Evolutionary conservation across 2,888 invertebrate genomes (phyloP), one percentile per base, ranked within the genome.

Genomic region (Drosophila monieri): DNA sequence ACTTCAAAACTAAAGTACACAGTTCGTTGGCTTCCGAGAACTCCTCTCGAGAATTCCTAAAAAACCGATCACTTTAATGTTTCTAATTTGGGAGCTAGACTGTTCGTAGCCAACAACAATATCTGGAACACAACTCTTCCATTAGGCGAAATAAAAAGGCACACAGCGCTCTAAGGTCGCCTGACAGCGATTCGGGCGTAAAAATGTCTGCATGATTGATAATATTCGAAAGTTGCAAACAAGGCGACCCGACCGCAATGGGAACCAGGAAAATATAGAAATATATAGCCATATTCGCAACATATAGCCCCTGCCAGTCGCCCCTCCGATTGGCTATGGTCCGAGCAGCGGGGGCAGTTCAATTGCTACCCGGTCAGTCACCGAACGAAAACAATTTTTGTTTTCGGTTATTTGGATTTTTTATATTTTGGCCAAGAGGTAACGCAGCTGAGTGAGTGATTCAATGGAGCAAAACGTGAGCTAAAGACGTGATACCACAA

Each of bases 401-500:
- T 43, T 21, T 51, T 46, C 44, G n/a, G 30, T 14, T 23, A 18
- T 49, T 43, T 43, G 35, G 30, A 32, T 32, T 25, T 21, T 43
- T 49, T 35, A 21, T 48, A 14, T 15, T 15, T 69, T 80, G 74
- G 85, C 67, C 78, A 62, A 68, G 54, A 78, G 81, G 59, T 67
- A 80, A 65, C 57, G 48, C 68, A 67, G 44, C 49, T 83, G 73
- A 76, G 61, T 79, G 80, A 84, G 57, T 74, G 66, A 77, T 80
- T 80, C 74, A 80, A 85, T 83, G 86, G 86, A 77, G 62, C 80
- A 86, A 81, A 81, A 77, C 84, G 84, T 84, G 84, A 88, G 87
- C 62, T 55, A 74, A 68, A 85, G 78, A 88, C 85, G 87, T 88
- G 86, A 86, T 72, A 66, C 79, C 78, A 62, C 77, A 78, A 69